Percentiles rank a stretch among this genome's conserved stretches.
Evolutionary conservation across 2,888 invertebrate genomes (phyloP).

Genomic region (Aleiodes leptofemur): DNA sequence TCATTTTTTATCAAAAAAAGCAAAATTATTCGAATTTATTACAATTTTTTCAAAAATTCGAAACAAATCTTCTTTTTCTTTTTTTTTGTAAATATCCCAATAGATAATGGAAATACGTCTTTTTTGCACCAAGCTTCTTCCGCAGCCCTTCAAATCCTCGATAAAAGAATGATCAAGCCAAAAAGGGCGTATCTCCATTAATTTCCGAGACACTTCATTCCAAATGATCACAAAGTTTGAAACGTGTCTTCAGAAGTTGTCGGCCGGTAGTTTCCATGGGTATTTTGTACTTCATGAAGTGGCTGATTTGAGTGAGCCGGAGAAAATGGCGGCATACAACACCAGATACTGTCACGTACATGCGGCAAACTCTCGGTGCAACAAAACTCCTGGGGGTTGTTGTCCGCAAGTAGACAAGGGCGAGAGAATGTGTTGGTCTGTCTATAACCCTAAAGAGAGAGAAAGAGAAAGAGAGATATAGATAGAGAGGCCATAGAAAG

Average conservation of each 20-base stretch:
- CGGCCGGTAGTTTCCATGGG: neutral
- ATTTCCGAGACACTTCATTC: too few species aligned
- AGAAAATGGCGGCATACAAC: conserved; percentile 61
- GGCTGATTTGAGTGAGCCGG: conserved; percentile 11
- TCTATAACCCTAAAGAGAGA: neutral
- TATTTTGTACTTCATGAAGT: conserved; percentile 15
- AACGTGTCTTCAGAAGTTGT: neutral
- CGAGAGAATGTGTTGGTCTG: neutral
- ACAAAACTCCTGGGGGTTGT: conserved; percentile 49
- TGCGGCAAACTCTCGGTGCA: conserved; percentile 62
- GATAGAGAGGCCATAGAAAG: conserved; percentile 29
- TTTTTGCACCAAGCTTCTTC: too few species aligned
- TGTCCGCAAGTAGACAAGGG: conserved; percentile 33
- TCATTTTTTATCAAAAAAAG: too few species aligned
- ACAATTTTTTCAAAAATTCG: too few species aligned
- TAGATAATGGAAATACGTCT: too few species aligned
- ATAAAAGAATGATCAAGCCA: too few species aligned
- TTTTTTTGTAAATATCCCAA: too few species aligned
- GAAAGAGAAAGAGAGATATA: conserved; percentile 4
- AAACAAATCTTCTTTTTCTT: too few species aligned
- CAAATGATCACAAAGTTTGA: neutral
- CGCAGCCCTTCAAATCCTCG: too few species aligned
- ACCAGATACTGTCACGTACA: conserved; percentile 70
- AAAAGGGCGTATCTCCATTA: too few species aligned
- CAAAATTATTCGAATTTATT: too few species aligned